phyloP scores from a whole-genome alignment of 2,797 vertebrate species.

The Erpetoichthys calabaricus region DNA sequence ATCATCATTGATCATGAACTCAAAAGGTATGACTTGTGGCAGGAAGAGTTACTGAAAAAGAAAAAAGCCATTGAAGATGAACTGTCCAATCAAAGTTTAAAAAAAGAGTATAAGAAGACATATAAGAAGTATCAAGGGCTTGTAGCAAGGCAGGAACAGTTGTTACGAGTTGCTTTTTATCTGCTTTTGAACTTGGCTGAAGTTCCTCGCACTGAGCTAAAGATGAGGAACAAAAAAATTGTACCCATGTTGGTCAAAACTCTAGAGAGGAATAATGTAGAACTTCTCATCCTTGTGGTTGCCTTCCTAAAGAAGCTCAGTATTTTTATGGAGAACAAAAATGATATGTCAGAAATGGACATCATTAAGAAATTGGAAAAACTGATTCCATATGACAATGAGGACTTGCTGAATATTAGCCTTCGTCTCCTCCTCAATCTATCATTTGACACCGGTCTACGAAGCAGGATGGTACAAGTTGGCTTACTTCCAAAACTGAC shows the following conservation, averaged over 20 bases:
- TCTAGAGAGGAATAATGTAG: conserved; percentile 71
- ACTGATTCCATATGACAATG: too few relatives aligned
- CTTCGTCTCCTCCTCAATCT: too few relatives aligned
- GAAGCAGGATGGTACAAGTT: too few relatives aligned
- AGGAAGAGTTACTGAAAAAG: conserved; percentile 84
- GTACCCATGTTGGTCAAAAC: conserved; percentile 83
- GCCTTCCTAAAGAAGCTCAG: conserved; percentile 93
- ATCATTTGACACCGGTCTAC: too few relatives aligned
- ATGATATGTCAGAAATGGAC: too few relatives aligned
- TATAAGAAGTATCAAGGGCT: conserved; percentile 81
- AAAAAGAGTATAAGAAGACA: conserved; percentile 84
- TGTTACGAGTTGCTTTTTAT: conserved; percentile 83
- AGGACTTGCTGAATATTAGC: too few relatives aligned
- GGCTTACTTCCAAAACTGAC: too few relatives aligned
- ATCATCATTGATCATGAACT: conserved; percentile 86
- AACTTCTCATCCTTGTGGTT: conserved; percentile 74
- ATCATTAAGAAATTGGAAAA: too few relatives aligned
- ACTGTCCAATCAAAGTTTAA: conserved; percentile 68
- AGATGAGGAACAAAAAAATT: conserved; percentile 93
- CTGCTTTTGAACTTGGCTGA: conserved; percentile 84
- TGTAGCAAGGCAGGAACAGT: conserved; percentile 79
- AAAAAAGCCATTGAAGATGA: conserved; percentile 78
- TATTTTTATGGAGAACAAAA: conserved; percentile 91
- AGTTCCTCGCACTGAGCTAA: conserved; percentile 78
- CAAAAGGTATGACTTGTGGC: conserved; percentile 84